Evolutionary conservation across 2,797 vertebrate species (phyloP), one percentile per base, ranked within the genome.

Genomic region (Artibeus jamaicensis): DNA sequence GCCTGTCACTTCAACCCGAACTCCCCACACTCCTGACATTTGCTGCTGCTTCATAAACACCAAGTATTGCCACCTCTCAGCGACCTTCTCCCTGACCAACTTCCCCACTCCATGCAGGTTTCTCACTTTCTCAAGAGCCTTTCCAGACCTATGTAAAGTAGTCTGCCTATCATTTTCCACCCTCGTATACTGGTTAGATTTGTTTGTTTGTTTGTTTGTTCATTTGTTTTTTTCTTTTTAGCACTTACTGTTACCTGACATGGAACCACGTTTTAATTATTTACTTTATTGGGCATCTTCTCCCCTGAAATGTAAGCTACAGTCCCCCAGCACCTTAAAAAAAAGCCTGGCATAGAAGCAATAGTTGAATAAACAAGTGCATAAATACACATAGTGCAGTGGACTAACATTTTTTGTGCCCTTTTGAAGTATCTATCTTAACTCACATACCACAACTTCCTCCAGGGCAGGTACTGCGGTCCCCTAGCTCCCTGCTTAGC

Each of bases 41-140:
- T 3, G 9, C 57, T 48, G n/a, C 37, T 26, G 14, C 9, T 26
- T 24, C 34, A 22, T 29, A 29, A 59, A 48, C 0, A 0, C 39
- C 67, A 12, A 19, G 50, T 1, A 5, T 32, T 22, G 9, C 9
- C 26, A 8, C 1, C 0, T 59, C 37, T 53, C 77, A 1, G 29
- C 1, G 0, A 8, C 53, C 67, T 89, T 85, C 42, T 57, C 73
- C 3, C 6, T 34, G 19, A 53, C 55, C 26, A 8, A n/a, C 24
- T 46, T 42, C 68, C 70, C 68, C 24, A 19, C 19, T 24, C 24
- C 26, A 10, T 2, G 15, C 48, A 44, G 29, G 34, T 26, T 59
- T 10, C 57, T 10, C 3, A 18, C 12, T n/a, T n/a, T 74, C 32
- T 68, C 73, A 76, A 76, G n/a, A 37, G 29, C 44, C 48, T 65